Evolutionary conservation across 1,140 invertebrate species (phyloP), one percentile per base, ranked within the genome.

Genomic region (Orussus abietinus): DNA sequence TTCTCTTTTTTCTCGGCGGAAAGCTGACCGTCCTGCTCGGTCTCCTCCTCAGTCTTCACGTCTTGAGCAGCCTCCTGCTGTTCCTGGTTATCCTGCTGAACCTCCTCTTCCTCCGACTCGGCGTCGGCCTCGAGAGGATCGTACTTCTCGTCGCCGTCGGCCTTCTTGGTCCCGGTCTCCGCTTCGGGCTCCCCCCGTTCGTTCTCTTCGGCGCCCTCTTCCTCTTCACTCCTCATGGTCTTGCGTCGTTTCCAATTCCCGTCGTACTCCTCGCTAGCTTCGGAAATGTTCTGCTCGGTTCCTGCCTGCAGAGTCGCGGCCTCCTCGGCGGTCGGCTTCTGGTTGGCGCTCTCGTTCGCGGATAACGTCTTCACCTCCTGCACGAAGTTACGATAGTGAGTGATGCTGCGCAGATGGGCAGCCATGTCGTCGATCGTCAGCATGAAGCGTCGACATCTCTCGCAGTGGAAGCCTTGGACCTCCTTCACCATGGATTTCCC

Each of bases 371-470:
- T 74, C 1, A 70, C 54, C 49, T 74, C 69, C 21, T 64, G 60
- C 6, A 69, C 55, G 13, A 72, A 74, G 34, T 66, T 72, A 21
- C 67, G 59, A 15, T 69, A 72, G 51, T 74, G 71, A 11, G 67
- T 69, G 3, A 68, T 60, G 7, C 59, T 69, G 14, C 64, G 64
- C 15, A 72, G 42, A 57, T 74, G 71, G 43, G 62, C 64, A 11
- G 53, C 57, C 62, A 72, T 61, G 38, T 74, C 71, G 17, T 72
- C 69, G 35, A 56, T 48, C 11, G 58, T 56, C 4, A 69, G 38
- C 71, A 74, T 74, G 31, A 74, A 74, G 21, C 69, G 54, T 11
- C 67, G 58, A 42, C 71, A 74, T 47, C 68, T 72, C 28, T 74
- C 71, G 17, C 71, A 74, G 26, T 72, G 62, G 39, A 51, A 70